These are phyloP conservation scores for Strix uralensis DNA, from an alignment of 2,113 vertebrate genomes.

Conservation along the genomic window DNA sequence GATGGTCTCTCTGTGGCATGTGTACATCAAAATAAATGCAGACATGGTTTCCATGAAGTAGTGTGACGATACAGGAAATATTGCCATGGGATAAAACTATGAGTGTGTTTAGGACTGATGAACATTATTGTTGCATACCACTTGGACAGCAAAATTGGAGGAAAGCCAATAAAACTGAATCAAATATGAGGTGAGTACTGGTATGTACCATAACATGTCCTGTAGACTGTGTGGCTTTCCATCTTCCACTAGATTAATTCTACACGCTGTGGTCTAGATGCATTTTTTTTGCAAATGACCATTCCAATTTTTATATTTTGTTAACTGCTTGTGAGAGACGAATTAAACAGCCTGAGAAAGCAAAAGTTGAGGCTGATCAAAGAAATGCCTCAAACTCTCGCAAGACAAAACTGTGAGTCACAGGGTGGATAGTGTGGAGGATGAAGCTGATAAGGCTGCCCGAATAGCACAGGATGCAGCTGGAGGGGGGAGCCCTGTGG, in stretches of 20 bases:
- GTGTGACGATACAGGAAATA: not conserved
- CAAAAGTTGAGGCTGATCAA: no score
- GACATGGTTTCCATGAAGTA: not conserved
- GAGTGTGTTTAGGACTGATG: not conserved
- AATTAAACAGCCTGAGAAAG: no score
- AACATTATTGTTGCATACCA: not conserved
- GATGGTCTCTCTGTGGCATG: not conserved
- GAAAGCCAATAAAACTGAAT: not conserved
- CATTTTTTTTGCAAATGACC: not conserved
- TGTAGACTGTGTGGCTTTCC: not conserved
- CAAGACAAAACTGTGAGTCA: no score
- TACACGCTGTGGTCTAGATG: not conserved
- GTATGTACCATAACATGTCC: fast-evolving
- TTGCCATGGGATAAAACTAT: not conserved
- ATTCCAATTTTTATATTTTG: not conserved
- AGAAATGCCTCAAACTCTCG: no score
- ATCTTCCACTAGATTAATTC: not conserved
- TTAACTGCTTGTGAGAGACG: not conserved
- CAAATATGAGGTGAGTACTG: not conserved
- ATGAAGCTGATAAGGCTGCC: no score
- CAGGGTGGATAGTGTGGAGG: no score
- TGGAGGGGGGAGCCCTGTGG: no score
- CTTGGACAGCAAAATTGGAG: not conserved
- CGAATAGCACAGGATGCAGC: no score
- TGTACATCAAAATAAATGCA: not conserved